Conservation (phyloP, 2,113 vertebrate genomes). For the Romanogobio albipinnatus region DNA sequence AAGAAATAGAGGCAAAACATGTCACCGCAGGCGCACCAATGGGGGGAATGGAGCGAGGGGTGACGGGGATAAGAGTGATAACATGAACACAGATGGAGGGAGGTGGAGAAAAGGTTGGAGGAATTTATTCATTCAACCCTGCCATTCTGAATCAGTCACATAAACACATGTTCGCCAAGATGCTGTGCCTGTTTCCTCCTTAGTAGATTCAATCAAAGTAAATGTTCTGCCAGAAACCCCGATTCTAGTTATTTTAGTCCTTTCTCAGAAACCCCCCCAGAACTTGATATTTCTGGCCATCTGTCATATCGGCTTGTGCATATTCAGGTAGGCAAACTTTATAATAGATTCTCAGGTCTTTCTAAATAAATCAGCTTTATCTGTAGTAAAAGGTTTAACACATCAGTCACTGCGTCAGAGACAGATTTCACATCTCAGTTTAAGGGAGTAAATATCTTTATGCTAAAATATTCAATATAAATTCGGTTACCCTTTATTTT, state of each 20-base stretch:
- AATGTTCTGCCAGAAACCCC: conserved; percentile 3
- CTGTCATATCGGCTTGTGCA: conserved; percentile 22
- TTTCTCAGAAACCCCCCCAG: conserved; percentile 6
- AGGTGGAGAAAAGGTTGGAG: conserved; percentile 65
- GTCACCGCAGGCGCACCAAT: conserved; percentile 71
- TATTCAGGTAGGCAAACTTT: conserved; percentile 21
- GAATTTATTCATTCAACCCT: conserved; percentile 41
- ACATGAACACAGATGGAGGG: conserved; percentile 48
- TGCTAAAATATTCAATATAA: neutral
- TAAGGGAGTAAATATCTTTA: neutral
- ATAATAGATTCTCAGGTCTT: neutral
- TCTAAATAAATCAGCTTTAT: neutral
- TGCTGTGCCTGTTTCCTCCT: conserved; percentile 15
- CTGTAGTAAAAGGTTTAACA: neutral
- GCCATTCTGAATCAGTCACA: conserved; percentile 54
- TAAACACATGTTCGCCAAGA: conserved; percentile 44
- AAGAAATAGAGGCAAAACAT: conserved; percentile 73
- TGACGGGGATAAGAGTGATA: conserved; percentile 19
- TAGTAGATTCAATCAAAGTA: conserved; percentile 8
- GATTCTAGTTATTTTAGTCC: neutral
- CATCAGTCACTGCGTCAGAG: conserved; percentile 11
- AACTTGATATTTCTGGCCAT: conserved; percentile 25
- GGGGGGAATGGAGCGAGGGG: conserved; percentile 38
- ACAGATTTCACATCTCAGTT: neutral
- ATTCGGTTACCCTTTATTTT: no score